A percentile compares a stretch with the other conserved stretches of the same genome.
These are phyloP conservation scores for Neoarius graeffei DNA, from an alignment of 2,113 vertebrate genomes.

Conservation along the genomic window DNA sequence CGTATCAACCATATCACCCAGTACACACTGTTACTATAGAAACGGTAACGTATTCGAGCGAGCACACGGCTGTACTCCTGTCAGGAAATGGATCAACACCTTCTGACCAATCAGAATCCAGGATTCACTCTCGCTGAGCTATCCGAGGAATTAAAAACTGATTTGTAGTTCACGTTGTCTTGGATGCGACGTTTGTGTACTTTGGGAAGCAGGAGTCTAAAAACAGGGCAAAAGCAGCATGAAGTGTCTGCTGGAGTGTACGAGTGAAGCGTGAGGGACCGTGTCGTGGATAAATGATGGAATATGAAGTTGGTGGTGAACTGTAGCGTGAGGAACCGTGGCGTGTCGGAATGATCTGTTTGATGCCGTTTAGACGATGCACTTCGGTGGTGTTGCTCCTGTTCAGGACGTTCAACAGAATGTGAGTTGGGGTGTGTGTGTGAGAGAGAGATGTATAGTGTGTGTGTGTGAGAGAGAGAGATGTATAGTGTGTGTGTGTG, in stretches of 20 bases:
- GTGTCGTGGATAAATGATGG: not conserved
- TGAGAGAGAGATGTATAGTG: not conserved
- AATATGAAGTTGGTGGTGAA: not conserved
- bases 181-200: not conserved
- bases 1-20: not conserved
- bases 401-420: not conserved
- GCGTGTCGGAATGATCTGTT: not conserved
- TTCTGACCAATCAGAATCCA: not conserved
- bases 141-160: not conserved
- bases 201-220: no score
- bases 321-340: not conserved
- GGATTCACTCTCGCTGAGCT: not conserved
- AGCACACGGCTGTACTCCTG: not conserved
- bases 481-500: constrained; percentile 5
- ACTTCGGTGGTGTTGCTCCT: not conserved
- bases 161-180: not conserved
- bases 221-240: not conserved
- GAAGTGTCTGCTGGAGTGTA: not conserved
- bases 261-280: not conserved
- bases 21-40: not conserved
- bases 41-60: not conserved
- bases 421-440: not conserved
- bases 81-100: not conserved
- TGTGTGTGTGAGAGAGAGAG: not conserved
- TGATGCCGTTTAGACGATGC: not conserved